phyloP scores from a whole-genome alignment of 2,888 invertebrate species.

The Pachydiplax longipennis region DNA sequence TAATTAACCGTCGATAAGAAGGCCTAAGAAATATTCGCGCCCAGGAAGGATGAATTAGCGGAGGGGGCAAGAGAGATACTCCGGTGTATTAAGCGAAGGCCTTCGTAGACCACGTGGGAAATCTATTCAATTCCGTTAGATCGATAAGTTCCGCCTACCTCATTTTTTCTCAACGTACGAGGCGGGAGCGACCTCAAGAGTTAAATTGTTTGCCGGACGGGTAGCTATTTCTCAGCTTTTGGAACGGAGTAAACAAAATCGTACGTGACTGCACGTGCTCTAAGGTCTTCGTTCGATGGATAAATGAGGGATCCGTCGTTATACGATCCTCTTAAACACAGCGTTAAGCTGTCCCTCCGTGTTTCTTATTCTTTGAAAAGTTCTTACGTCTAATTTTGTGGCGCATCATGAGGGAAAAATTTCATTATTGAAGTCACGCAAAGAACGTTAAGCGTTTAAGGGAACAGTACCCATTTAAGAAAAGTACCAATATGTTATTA shows the following conservation, averaged over 20 bases:
- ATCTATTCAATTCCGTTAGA: neutral
- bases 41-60: neutral
- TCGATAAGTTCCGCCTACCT: neutral
- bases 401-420: too few species aligned
- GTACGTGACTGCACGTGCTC: neutral
- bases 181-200: neutral
- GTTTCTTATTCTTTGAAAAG: neutral
- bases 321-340: neutral
- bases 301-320: neutral
- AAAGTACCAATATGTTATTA: too few species aligned
- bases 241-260: neutral
- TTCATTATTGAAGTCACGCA: too few species aligned
- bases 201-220: neutral
- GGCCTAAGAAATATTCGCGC: neutral
- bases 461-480: too few species aligned
- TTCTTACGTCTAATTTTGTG: too few species aligned
- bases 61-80: neutral
- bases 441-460: too few species aligned
- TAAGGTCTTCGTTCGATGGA: neutral
- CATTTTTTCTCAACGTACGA: neutral
- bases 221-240: neutral
- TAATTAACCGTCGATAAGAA: conserved; percentile 22
- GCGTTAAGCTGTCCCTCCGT: neutral
- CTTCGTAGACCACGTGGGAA: neutral
- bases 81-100: neutral